These are phyloP conservation scores for Poecilia gillii DNA, from an alignment of 2,797 vertebrate species.

Conservation along the genomic window DNA sequence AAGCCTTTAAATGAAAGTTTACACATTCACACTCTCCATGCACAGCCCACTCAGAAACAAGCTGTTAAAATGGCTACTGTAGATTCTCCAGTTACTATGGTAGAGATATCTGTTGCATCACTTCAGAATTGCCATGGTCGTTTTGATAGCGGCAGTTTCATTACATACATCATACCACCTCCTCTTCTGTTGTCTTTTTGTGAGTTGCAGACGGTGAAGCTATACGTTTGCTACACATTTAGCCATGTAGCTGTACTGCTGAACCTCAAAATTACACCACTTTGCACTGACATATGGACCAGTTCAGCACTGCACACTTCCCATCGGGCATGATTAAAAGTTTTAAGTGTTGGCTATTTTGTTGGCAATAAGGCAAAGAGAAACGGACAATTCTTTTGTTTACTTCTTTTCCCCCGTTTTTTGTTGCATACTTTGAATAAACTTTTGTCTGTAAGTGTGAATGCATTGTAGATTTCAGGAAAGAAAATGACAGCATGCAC, in stretches of 20 bases:
- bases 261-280: slow-evolving; percentile 22
- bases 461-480: background rate
- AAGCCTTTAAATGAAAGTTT: slow-evolving; percentile 31
- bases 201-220: slow-evolving; percentile 20
- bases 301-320: slow-evolving; percentile 16
- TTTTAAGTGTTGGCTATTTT: background rate
- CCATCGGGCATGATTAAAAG: slow-evolving; percentile 31
- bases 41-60: slow-evolving; percentile 44
- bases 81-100: slow-evolving; percentile 68
- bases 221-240: slow-evolving; percentile 32
- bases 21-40: slow-evolving; percentile 28
- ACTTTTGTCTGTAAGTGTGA: background rate
- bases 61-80: slow-evolving; percentile 36
- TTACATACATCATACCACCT: slow-evolving; percentile 9
- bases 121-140: slow-evolving; percentile 61
- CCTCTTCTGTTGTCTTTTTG: slow-evolving; percentile 5
- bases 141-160: slow-evolving; percentile 43
- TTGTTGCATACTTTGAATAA: no score
- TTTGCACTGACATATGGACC: slow-evolving; percentile 24
- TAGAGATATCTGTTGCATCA: slow-evolving; percentile 52
- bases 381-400: no score
- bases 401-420: no score
- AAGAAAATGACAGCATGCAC: background rate
- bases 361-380: background rate
- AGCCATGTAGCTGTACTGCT: slow-evolving; percentile 16